Conservation (phyloP, 2,797 vertebrate species). For the Chloroceryle inda region DNA sequence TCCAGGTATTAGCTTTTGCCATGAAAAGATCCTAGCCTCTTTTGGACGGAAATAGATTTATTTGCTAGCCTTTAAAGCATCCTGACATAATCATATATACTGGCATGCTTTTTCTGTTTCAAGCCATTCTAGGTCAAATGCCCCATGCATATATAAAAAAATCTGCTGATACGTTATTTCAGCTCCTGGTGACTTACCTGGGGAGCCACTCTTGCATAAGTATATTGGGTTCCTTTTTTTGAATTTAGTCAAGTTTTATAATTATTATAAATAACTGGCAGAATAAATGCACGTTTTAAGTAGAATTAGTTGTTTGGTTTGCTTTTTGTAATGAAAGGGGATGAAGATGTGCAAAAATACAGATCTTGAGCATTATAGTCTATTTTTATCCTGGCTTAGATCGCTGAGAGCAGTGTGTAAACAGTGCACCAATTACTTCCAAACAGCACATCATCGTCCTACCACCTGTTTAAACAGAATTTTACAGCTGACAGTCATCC, state of each 20-base stretch:
- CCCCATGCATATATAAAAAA: background rate
- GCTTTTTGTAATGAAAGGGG: conserved; percentile 9
- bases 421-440: conserved; percentile 49
- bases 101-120: background rate
- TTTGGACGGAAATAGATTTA: background rate
- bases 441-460: background rate
- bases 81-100: background rate
- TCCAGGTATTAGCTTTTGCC: background rate
- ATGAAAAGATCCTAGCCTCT: background rate
- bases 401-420: conserved; percentile 23
- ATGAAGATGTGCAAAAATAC: conserved; percentile 28
- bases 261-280: background rate
- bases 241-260: background rate
- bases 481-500: conserved; percentile 44
- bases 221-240: background rate
- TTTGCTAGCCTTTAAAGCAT: background rate
- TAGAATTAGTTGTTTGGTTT: background rate
- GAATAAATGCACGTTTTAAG: background rate
- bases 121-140: background rate
- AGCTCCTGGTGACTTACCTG: background rate
- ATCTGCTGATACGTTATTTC: background rate
- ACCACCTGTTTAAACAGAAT: conserved; percentile 45
- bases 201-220: background rate
- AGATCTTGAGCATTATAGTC: conserved; percentile 1
- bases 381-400: conserved; percentile 17